Evolutionary conservation across 1,140 invertebrate species (phyloP), one percentile per base, ranked within the genome.

Genomic region (Drosophila fuyamai): DNA sequence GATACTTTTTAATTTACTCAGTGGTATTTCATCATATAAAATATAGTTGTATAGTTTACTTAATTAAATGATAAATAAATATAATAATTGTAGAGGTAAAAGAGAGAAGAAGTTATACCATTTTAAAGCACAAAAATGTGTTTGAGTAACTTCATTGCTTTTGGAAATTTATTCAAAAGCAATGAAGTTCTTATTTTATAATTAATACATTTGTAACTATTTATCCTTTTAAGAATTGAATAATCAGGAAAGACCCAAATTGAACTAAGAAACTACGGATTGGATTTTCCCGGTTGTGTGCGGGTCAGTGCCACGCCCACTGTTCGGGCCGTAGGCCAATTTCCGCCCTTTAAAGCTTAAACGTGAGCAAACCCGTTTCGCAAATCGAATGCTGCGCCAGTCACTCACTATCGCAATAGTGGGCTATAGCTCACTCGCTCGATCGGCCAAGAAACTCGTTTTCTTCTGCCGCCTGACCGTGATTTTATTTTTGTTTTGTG

Each of bases 401-500:
- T 23, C 43, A 65, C 50, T 80, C 46, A 74, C 71, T 82, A 81
- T 66, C 8, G 32, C 29, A 2, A n/a, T 27, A 68, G 59, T 58
- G 54, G 60, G 27, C 57, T 29, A 29, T 35, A 40, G 51, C 59
- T 44, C 41, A 48, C 38, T 53, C 48, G 40, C 47, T 32, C 29
- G 53, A 62, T 55, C 55, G 32, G 44, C 44, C 10, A 56, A 68
- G 43, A 75, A 75, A 77, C 74, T 73, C 56, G 61, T 77, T 76
- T 67, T 72, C 57, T 65, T 40, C 43, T 53, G 43, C 60, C 44
- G 75, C 59, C 66, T 86, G 83, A 88, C 82, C 82, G 79, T 86
- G 82, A 86, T 86, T 86, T 88, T 79, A 55, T 57, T 73, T 75
- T 56, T 36, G 78, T 74, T 76, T 51, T 76, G 70, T 71, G 62